Evolutionary conservation across 1,140 invertebrate genomes (phyloP).

Genomic region (Ceratina calcarata): DNA sequence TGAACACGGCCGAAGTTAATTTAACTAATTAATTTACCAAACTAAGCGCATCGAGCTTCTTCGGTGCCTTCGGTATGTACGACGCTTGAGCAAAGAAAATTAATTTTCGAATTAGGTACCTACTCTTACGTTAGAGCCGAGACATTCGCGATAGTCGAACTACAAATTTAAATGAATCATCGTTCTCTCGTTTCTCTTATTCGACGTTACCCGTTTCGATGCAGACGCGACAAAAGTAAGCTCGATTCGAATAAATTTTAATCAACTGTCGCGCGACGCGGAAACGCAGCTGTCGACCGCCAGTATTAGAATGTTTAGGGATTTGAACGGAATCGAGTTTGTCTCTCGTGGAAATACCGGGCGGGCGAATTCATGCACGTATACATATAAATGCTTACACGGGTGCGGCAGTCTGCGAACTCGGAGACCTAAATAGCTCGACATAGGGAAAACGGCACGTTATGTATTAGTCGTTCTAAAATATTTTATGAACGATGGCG

Average conservation of each 20-base stretch:
- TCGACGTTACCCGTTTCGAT: background rate
- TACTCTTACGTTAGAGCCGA: background rate
- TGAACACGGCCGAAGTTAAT: too few relatives aligned
- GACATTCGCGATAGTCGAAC: background rate
- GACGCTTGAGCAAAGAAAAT: too few relatives aligned
- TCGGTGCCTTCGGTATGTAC: too few relatives aligned
- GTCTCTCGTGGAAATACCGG: too few relatives aligned
- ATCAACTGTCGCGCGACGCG: background rate
- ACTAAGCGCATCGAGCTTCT: background rate
- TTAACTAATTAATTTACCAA: too few relatives aligned
- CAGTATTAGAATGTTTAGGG: background rate
- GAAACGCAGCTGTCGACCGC: background rate
- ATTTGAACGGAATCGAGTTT: too few relatives aligned
- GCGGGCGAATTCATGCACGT: background rate
- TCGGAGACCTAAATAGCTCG: too few relatives aligned
- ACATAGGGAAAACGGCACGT: too few relatives aligned
- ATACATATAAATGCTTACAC: background rate
- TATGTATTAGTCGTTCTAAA: too few relatives aligned
- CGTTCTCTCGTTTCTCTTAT: background rate
- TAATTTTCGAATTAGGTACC: too few relatives aligned
- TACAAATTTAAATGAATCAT: background rate
- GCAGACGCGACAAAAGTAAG: background rate
- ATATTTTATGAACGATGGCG: too few relatives aligned
- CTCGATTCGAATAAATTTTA: constrained; percentile 26
- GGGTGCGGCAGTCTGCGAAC: too few relatives aligned